Conservation (phyloP, 2,888 invertebrate species). For the Stegana nigrithorax region DNA sequence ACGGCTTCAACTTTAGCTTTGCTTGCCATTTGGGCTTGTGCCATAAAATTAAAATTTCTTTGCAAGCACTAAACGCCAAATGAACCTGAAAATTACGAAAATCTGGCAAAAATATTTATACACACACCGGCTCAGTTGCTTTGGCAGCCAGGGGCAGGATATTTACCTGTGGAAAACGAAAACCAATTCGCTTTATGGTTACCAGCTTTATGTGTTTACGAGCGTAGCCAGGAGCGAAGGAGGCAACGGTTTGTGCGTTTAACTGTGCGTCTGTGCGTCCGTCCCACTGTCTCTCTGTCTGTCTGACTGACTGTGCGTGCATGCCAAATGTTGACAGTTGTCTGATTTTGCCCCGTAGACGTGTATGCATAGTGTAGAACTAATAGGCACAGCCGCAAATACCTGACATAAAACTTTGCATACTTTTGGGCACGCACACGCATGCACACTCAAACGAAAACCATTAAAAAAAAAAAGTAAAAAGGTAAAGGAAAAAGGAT, state of each 20-base stretch:
- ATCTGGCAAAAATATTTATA: constrained; percentile 44
- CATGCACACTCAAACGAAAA: constrained; percentile 26
- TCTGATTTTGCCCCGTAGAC: constrained; percentile 34
- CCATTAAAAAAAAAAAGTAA: constrained; percentile 37
- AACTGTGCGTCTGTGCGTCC: constrained; percentile 24
- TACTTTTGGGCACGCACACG: constrained; percentile 46
- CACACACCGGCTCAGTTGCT: too few relatives aligned
- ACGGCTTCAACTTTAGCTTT: too few relatives aligned
- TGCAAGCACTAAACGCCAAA: constrained; percentile 62
- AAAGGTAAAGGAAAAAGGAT: not conserved
- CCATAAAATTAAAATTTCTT: constrained; percentile 60
- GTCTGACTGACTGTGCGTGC: constrained; percentile 22
- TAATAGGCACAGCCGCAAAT: too few relatives aligned
- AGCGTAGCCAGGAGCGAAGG: too few relatives aligned
- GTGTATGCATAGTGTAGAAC: too few relatives aligned
- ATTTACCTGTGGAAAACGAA: too few relatives aligned
- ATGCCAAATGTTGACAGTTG: constrained; percentile 52
- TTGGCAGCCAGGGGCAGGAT: too few relatives aligned
- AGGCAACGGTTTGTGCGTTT: constrained; percentile 42
- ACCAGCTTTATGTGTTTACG: too few relatives aligned
- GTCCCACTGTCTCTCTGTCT: constrained; percentile 10
- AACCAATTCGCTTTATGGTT: too few relatives aligned
- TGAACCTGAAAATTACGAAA: constrained; percentile 65
- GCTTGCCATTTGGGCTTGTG: constrained; percentile 49
- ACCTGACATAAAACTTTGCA: constrained; percentile 33